Evolutionary conservation across 35 echinoderm and acorn worm species (phyloP), one percentile per base, ranked within the genome.

Genomic region (Lytechinus variegatus): DNA sequence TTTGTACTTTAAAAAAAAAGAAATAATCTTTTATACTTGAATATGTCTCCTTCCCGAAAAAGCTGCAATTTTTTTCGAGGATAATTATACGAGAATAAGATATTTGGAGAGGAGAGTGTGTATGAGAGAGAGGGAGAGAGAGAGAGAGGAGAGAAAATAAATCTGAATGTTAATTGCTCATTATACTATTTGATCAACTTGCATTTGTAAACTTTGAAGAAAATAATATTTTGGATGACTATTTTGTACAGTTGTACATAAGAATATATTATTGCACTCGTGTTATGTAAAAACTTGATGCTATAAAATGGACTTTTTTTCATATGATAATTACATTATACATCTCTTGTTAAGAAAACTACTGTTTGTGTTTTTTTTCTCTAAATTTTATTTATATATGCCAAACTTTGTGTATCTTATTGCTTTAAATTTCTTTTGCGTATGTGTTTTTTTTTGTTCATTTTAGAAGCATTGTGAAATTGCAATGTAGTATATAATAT

Each of bases 241-340:
- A 90, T 90, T 79, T 90, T 90, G 88, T 90, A 90, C 88, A 90
- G 52, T 52, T 90, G 88, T 90, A 90, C 88, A 90, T 90, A 90
- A 90, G 88, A 90, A 90, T 90, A 90, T 90, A 90, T 90, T 90
- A 90, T 90, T 90, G 88, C 88, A 90, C 88, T 90, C 52, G 33
- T 90, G 88, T 90, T 90, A 90, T 90, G 88, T 90, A 90, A 44
- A 90, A 90, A 90, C 88, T 90, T 90, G 52, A 90, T 79, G 66
- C 66, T 90, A 90, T 90, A 90, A 90, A 90, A 54, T 90, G 12
- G 28, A 54, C 14, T 90, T 90, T 90, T 90, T 89, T 89, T 90
- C 5, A 33, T 54, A 10, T 21, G 12, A 13, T 33, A 90, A 14
- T 33, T 52, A 14, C 28, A 90, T 52, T 54, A 90, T 90, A 90